Evolutionary conservation across 2,113 vertebrate genomes (phyloP).

Genomic region (Neolamprologus longior): DNA sequence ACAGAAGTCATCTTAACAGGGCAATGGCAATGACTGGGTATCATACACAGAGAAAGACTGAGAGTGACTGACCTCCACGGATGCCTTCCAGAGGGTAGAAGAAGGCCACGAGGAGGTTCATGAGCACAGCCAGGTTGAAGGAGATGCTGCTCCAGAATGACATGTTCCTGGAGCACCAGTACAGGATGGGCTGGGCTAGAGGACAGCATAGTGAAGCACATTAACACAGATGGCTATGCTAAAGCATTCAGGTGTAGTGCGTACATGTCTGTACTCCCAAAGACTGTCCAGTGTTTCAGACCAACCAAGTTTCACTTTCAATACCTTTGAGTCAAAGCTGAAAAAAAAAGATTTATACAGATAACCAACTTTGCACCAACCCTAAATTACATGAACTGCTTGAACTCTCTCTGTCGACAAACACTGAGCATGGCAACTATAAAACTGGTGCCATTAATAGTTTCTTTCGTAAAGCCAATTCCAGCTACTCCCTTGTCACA

Average conservation of each 20-base stretch:
- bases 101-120: constrained; percentile 96
- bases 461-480: neutral
- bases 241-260: neutral
- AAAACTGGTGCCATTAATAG: neutral
- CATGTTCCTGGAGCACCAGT: constrained; percentile 99
- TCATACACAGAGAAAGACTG: neutral
- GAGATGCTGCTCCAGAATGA: constrained; percentile 99
- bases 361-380: neutral
- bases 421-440: neutral
- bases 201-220: neutral
- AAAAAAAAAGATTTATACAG: neutral
- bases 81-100: constrained; percentile 94
- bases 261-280: neutral
- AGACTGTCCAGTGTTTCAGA: neutral
- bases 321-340: neutral
- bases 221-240: neutral
- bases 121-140: constrained; percentile 96
- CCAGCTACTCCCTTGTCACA: neutral
- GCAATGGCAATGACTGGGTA: neutral
- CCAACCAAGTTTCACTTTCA: neutral
- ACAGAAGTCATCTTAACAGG: neutral
- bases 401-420: neutral
- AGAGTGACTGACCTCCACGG: constrained; percentile 79
- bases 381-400: neutral
- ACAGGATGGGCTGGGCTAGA: constrained; percentile 90